phyloP scores from a whole-genome alignment of 2,888 invertebrate genomes.

The Abscondita cerata region DNA sequence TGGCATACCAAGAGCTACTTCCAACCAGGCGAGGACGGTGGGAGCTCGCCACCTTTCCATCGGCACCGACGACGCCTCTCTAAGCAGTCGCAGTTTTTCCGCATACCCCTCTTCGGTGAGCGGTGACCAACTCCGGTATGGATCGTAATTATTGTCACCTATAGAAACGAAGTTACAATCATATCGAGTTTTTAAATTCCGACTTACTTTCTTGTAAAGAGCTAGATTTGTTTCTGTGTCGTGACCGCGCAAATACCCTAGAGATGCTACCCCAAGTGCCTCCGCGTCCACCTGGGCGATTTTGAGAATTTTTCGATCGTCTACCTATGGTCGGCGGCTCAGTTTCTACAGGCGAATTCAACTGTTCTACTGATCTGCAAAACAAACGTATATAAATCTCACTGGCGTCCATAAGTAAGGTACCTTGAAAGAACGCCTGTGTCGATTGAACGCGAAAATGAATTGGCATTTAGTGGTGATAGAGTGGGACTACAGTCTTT shows the following conservation, averaged over 20 bases:
- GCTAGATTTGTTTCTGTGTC: slow-evolving; percentile 80
- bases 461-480: slow-evolving; percentile 78
- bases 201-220: slow-evolving; percentile 71
- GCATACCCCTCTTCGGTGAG: slow-evolving; percentile 76
- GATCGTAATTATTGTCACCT: slow-evolving; percentile 59
- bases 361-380: slow-evolving; percentile 78
- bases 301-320: slow-evolving; percentile 51
- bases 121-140: slow-evolving; percentile 68
- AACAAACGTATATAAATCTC: not conserved
- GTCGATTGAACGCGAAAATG: slow-evolving; percentile 79
- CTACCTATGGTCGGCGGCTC: slow-evolving; percentile 61
- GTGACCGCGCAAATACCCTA: slow-evolving; percentile 84
- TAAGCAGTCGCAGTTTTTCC: slow-evolving; percentile 76
- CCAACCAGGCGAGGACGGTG: slow-evolving; percentile 93
- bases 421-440: slow-evolving; percentile 71
- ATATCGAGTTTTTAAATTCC: slow-evolving; percentile 17
- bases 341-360: slow-evolving; percentile 79
- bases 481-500: slow-evolving; percentile 85
- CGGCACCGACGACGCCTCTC: slow-evolving; percentile 84
- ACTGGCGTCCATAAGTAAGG: not conserved
- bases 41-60: slow-evolving; percentile 92
- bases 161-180: not conserved
- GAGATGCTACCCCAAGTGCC: slow-evolving; percentile 93
- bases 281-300: slow-evolving; percentile 66
- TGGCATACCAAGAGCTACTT: slow-evolving; percentile 93